A percentile compares a stretch with the other conserved stretches of the same genome.
Evolutionary conservation across 2,113 vertebrate species (phyloP).

Genomic region (Columbina picui): DNA sequence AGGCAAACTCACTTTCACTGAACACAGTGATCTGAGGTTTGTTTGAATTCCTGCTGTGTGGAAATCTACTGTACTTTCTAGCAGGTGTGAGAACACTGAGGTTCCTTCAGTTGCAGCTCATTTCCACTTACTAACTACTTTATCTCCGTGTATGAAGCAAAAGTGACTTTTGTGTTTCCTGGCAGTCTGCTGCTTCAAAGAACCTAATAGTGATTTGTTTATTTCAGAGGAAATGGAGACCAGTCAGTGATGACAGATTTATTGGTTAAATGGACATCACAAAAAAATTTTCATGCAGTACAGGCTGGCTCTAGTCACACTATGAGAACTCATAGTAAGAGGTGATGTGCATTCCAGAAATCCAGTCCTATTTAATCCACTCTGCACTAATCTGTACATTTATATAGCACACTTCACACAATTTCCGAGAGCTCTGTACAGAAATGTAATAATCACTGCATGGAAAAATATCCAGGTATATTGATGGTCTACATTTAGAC

Average conservation of each 20-base stretch:
- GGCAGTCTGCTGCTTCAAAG: slow-evolving; percentile 80
- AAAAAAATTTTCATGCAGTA: slow-evolving; percentile 62
- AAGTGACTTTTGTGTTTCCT: slow-evolving; percentile 83
- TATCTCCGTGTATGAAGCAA: slow-evolving; percentile 79
- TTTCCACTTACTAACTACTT: slow-evolving; percentile 81
- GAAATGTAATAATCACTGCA: slow-evolving; percentile 23
- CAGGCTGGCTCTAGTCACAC: slow-evolving; percentile 68
- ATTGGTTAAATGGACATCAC: slow-evolving; percentile 84
- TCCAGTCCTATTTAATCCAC: slow-evolving; percentile 46
- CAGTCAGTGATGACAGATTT: slow-evolving; percentile 86
- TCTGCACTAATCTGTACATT: slow-evolving; percentile 52
- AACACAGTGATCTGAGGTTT: slow-evolving; percentile 57
- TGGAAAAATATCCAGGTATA: slow-evolving; percentile 1
- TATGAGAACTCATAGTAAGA: slow-evolving; percentile 58
- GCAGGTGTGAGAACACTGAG: slow-evolving; percentile 75
- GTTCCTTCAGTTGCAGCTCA: slow-evolving; percentile 72
- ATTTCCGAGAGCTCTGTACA: slow-evolving; percentile 37
- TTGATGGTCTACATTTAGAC: background rate
- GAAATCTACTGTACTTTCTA: slow-evolving; percentile 68
- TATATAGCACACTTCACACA: slow-evolving; percentile 24
- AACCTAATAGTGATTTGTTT: slow-evolving; percentile 82
- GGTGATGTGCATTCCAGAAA: slow-evolving; percentile 67
- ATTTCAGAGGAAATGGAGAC: slow-evolving; percentile 85
- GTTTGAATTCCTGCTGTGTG: slow-evolving; percentile 67
- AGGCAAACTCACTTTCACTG: slow-evolving; percentile 51